Base-by-base conservation (phyloP, 2,797 vertebrate species). In the Meda fulgida region DNA sequence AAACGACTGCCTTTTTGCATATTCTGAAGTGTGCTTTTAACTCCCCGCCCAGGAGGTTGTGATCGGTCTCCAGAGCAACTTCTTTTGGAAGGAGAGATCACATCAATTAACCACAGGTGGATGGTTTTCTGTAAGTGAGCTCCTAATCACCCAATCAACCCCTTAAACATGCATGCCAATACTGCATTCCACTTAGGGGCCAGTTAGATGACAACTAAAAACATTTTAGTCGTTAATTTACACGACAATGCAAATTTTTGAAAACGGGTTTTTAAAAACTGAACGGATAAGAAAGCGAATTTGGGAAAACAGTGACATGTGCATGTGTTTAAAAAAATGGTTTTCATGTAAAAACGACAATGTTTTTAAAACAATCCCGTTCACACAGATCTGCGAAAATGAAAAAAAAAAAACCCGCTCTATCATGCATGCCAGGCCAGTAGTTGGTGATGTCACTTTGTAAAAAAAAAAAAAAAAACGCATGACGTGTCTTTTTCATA, bases 31-130 rank as follows among this genome's bases (percentile, higher is more conserved):
- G 53, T 63, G 51, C 53, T 60, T 65, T 77, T 46, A 70, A 69
- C 51, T 69, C 51, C n/a, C 67, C 9, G 38, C 67, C 83, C 66
- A 46, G 9, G 55, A 71, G 77, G 65, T 51, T 11, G 34, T 40
- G 43, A 65, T 36, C 26, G 11, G 43, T 83, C 76, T 78, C 76
- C 85, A 83, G 36, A 72, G 80, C 40, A 78, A 36, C 14, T 40
- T 80, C 60, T 53, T 65, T 84, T 70, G 65, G 23, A 85, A 75
- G 53, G 26, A 60, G 77, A 36, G 76, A 71, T 71, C 67, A 36
- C 53, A 70, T 65, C 8, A 65, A 38, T 80, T 80, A 69, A 86
- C 7, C 46, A 84, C 78, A 81, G 75, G 79, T 84, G 82, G 67
- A 70, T 55, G 16, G 26, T 55, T 38, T 70, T 48, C 51, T 60